A percentile compares a stretch with the other conserved stretches of the same genome.
phyloP scores from a whole-genome alignment of 2,113 vertebrate species.

The Mobula hypostoma region DNA sequence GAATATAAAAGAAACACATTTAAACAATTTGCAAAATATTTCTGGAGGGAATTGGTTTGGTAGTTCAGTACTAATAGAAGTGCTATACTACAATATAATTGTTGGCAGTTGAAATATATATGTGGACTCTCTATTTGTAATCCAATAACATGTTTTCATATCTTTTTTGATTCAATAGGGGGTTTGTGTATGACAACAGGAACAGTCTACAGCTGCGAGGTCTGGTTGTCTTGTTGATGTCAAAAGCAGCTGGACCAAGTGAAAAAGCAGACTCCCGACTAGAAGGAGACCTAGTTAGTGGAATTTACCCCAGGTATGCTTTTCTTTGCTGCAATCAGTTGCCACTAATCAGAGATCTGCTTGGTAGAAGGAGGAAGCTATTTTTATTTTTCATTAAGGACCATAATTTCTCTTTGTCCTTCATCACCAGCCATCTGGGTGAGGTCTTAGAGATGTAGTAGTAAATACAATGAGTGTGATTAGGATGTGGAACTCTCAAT shows the following conservation, averaged over 20 bases:
- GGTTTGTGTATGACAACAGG: conserved; percentile 77
- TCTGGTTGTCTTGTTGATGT: conserved; percentile 81
- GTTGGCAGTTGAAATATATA: background rate
- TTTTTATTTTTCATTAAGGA: background rate
- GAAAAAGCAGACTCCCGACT: conserved; percentile 50
- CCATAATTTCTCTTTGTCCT: background rate
- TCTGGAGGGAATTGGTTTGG: background rate
- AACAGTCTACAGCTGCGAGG: conserved; percentile 87
- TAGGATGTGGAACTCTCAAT: background rate
- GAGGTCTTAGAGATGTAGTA: background rate
- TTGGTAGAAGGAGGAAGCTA: background rate
- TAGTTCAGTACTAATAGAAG: background rate
- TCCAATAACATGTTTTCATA: background rate
- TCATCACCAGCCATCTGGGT: background rate
- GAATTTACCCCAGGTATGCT: conserved; percentile 88
- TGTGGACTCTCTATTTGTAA: background rate
- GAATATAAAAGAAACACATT: background rate
- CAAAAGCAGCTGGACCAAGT: conserved; percentile 86
- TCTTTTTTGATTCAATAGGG: conserved; percentile 53
- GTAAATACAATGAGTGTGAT: background rate
- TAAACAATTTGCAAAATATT: background rate
- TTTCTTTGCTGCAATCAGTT: background rate
- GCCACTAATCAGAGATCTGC: background rate
- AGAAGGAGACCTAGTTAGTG: conserved; percentile 79
- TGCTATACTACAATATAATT: too few relatives aligned